Evolutionary conservation across 2,797 vertebrate genomes (phyloP).

Genomic region (Halcyon badia): DNA sequence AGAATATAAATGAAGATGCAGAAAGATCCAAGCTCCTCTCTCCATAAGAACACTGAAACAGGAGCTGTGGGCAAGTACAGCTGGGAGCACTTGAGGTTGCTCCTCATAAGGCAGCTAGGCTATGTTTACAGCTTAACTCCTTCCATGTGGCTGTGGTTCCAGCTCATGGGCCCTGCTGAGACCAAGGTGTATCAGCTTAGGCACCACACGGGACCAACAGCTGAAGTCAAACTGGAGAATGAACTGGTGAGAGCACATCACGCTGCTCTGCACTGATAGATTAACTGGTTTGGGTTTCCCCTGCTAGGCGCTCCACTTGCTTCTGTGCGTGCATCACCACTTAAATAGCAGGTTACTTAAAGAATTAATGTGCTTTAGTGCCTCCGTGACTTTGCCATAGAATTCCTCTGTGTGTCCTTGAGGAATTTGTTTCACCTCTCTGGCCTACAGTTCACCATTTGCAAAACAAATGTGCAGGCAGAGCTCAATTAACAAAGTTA

Average conservation of each 20-base stretch:
- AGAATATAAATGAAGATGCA: neutral
- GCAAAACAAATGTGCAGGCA: neutral
- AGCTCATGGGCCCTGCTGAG: neutral
- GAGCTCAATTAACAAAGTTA: neutral
- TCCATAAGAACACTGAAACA: fast-evolving
- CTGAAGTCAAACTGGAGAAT: neutral
- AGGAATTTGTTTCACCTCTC: neutral
- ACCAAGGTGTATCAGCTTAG: neutral
- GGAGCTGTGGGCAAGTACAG: fast-evolving
- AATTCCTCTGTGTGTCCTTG: neutral
- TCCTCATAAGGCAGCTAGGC: neutral
- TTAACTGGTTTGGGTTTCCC: neutral
- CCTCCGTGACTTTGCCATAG: neutral
- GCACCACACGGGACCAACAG: neutral
- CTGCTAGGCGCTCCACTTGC: neutral
- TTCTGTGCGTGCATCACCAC: neutral
- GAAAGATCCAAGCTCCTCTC: neutral
- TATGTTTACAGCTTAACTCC: fast-evolving
- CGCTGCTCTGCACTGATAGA: neutral
- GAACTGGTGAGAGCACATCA: neutral
- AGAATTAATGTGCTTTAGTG: slow-evolving; percentile 19
- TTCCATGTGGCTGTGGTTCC: neutral
- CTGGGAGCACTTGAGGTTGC: neutral
- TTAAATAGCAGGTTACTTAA: slow-evolving; percentile 24
- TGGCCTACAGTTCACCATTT: neutral